These are phyloP conservation scores for Caenorhabditis plicata DNA, from an alignment of 2,888 invertebrate species.

Conservation along the genomic window DNA sequence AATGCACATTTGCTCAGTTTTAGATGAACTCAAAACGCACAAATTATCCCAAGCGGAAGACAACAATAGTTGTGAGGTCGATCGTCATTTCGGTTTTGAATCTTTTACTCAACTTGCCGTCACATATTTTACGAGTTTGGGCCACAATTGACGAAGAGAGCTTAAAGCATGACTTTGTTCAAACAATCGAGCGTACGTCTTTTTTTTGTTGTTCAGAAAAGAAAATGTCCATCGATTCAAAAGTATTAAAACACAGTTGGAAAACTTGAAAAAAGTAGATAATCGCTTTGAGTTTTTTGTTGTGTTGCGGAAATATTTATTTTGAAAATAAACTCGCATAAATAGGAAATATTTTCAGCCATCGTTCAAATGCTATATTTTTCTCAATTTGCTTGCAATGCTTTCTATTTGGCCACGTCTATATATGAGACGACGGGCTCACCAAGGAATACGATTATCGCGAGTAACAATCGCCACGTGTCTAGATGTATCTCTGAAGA, in stretches of 20 bases:
- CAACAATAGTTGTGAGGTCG: slow-evolving; percentile 52
- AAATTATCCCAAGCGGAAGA: slow-evolving; percentile 36
- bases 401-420: slow-evolving; percentile 61
- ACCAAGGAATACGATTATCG: slow-evolving; percentile 37
- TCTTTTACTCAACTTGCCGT: slow-evolving; percentile 57
- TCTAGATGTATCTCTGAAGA: slow-evolving; percentile 40
- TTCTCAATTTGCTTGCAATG: slow-evolving; percentile 62
- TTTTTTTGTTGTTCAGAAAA: slow-evolving; percentile 3
- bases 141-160: slow-evolving; percentile 47
- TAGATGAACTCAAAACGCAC: slow-evolving; percentile 11
- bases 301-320: background rate
- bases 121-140: slow-evolving; percentile 51
- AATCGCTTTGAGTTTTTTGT: background rate
- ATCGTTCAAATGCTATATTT: slow-evolving; percentile 61
- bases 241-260: background rate
- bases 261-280: background rate
- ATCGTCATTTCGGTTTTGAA: slow-evolving; percentile 58
- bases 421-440: slow-evolving; percentile 59
- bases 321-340: background rate
- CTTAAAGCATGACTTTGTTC: slow-evolving; percentile 15
- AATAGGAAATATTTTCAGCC: too few species aligned
- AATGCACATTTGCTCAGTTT: background rate
- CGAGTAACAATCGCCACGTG: slow-evolving; percentile 35
- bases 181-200: slow-evolving; percentile 42
- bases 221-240: too few species aligned